Conservation (phyloP, 2,888 invertebrate species). For the Lepidocyrtinus sp. region DNA sequence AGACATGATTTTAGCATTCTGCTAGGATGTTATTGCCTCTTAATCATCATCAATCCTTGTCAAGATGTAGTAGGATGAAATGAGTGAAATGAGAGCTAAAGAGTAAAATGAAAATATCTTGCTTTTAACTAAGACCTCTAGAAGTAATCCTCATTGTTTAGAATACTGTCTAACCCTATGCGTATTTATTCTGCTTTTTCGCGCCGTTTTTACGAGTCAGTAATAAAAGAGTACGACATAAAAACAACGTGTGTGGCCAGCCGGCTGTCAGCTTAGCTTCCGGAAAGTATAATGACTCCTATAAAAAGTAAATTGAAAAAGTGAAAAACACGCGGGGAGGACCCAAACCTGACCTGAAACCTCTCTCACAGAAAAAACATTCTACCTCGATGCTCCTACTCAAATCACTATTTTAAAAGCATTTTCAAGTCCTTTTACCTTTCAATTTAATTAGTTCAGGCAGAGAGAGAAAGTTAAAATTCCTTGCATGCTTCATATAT, state of each 20-base stretch:
- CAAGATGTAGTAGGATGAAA: conserved; percentile 13
- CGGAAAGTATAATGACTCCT: background rate
- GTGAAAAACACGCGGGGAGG: background rate
- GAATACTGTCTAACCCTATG: no score
- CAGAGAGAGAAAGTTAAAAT: no score
- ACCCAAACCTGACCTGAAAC: background rate
- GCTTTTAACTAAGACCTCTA: background rate
- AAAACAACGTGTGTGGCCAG: conserved; percentile 7
- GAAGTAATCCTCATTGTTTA: no score
- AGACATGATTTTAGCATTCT: background rate
- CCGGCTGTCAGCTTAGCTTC: background rate
- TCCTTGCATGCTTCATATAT: no score
- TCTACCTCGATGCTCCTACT: no score
- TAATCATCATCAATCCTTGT: conserved; percentile 51
- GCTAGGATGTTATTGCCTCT: background rate
- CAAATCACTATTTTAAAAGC: no score
- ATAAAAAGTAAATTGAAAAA: background rate
- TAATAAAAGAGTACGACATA: background rate
- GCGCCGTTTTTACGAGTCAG: background rate
- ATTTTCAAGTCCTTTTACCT: no score
- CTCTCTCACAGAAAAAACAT: no score
- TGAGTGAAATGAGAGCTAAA: conserved; percentile 12
- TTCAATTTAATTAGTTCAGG: no score
- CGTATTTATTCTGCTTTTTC: background rate
- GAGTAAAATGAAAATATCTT: conserved; percentile 29